A percentile compares a stretch with the other conserved stretches of the same genome.
phyloP scores from a whole-genome alignment of 2,797 vertebrate genomes.

The Philypnodon macrostomus region DNA sequence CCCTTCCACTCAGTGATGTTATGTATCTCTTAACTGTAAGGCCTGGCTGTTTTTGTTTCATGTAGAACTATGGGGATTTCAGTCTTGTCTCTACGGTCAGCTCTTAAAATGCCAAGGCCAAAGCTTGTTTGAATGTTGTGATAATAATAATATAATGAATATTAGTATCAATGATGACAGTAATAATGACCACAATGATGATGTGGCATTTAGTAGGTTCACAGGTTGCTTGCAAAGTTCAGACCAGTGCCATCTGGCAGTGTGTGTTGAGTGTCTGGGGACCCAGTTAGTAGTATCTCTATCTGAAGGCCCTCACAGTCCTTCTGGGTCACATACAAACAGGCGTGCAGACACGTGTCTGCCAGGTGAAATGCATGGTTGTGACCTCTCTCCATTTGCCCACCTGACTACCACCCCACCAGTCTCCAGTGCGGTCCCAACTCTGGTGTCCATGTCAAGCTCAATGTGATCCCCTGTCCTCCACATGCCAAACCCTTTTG shows the following conservation, averaged over 20 bases:
- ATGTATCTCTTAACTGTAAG: constrained; percentile 63
- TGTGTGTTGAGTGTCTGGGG: constrained; percentile 48
- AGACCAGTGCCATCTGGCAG: constrained; percentile 55
- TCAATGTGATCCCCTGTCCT: constrained; percentile 56
- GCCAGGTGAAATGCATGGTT: constrained; percentile 58
- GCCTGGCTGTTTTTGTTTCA: constrained; percentile 56
- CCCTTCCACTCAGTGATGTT: constrained; percentile 61
- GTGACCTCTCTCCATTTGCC: constrained; percentile 20
- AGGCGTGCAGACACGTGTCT: constrained; percentile 44
- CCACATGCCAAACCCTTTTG: constrained; percentile 55
- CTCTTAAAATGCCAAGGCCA: constrained; percentile 67
- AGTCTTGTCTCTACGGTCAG: constrained; percentile 70
- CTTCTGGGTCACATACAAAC: constrained; percentile 58
- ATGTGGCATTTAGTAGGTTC: constrained; percentile 64
- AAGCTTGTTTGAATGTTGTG: constrained; percentile 78
- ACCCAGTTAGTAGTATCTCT: constrained; percentile 49
- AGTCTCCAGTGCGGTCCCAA: constrained; percentile 45
- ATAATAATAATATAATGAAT: constrained; percentile 66
- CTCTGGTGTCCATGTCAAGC: constrained; percentile 51
- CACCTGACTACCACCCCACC: constrained; percentile 7
- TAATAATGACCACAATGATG: constrained; percentile 41
- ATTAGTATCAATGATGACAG: constrained; percentile 47
- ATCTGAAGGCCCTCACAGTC: constrained; percentile 43
- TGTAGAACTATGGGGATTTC: constrained; percentile 67
- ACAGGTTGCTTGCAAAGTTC: constrained; percentile 67